Percentiles rank a stretch among this genome's conserved stretches.
Evolutionary conservation across 2,113 vertebrate genomes (phyloP).

Genomic region (Leucopsar rothschildi): DNA sequence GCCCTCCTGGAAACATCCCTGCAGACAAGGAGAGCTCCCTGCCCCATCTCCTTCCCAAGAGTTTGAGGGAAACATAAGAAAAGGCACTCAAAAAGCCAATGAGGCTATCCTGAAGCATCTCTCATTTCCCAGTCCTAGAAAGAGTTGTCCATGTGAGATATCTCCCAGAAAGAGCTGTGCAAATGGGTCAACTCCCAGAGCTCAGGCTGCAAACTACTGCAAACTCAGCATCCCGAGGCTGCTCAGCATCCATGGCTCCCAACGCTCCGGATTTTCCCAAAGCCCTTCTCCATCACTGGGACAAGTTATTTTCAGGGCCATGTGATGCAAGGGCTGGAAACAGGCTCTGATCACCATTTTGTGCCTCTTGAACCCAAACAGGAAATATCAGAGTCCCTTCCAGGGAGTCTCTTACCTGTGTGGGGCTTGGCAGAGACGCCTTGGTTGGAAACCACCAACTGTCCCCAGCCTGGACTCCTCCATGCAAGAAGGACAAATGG

Average conservation of each 20-base stretch:
- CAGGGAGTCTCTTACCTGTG: not conserved
- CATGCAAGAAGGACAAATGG: not conserved
- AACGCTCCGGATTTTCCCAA: rapidly evolving
- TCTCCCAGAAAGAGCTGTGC: not conserved
- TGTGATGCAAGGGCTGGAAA: not conserved
- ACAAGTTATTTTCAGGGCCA: not conserved
- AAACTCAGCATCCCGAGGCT: not conserved
- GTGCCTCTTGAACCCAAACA: not conserved
- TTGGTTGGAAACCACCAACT: not conserved
- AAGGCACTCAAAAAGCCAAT: not conserved
- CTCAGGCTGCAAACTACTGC: not conserved
- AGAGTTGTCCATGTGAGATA: not conserved
- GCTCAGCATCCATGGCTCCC: not conserved
- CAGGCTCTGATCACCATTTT: not conserved
- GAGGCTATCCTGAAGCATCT: not conserved
- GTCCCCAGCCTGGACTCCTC: not conserved
- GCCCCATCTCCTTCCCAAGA: not conserved
- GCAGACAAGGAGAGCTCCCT: not conserved
- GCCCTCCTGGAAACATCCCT: not conserved
- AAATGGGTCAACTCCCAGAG: not conserved
- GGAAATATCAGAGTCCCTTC: not conserved
- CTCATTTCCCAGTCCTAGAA: not conserved
- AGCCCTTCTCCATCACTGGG: not conserved
- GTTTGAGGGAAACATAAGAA: not conserved
- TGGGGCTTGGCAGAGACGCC: not conserved